Base-by-base conservation (phyloP, 2,888 invertebrate genomes). In the Elegia similella region DNA sequence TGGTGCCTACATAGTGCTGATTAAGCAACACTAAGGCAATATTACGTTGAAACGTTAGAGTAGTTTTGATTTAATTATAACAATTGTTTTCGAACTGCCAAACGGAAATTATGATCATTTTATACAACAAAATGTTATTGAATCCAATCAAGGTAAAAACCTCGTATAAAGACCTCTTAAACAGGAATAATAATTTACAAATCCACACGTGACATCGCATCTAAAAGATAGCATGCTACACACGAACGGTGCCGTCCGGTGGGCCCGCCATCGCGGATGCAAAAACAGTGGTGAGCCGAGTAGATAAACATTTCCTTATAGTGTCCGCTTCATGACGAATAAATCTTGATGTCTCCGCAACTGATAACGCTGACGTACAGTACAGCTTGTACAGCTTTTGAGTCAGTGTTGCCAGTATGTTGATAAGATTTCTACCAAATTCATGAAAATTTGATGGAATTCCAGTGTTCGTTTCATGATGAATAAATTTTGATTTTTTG, bases 401-500 rank as follows among this genome's bases (percentile, higher is more conserved):
- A 64, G 71, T 69, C 73, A 72, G 64, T 72, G 75, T 75, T 71
- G 68, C 69, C 71, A 68, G 68, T 68, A 3, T 23, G 2, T 23
- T 23, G 23, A 23, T 23, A n/a, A n/a, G n/a, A 23, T 23, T 23
- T 23, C 23, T 23, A 23, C 23, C 23, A 23, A 23, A 23, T 23
- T 23, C 2, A 3, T 3, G 23, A 23, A n/a, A n/a, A n/a, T n/a
- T n/a, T n/a, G n/a, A n/a, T n/a, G n/a, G n/a, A n/a, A n/a, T n/a
- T n/a, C n/a, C n/a, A 74, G 72, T 75, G 80, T 76, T 76, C 75
- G 72, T 77, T 68, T 72, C 81, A 78, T 83, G 83, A 81, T 70
- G 82, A 76, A 85, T 85, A 84, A 85, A 85, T 85, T 84, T 83
- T 75, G 84, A 84, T 83, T 84, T 82, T 81, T 76, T 69, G 74